phyloP scores from a whole-genome alignment of 2,113 vertebrate genomes.

The Gadus macrocephalus region DNA sequence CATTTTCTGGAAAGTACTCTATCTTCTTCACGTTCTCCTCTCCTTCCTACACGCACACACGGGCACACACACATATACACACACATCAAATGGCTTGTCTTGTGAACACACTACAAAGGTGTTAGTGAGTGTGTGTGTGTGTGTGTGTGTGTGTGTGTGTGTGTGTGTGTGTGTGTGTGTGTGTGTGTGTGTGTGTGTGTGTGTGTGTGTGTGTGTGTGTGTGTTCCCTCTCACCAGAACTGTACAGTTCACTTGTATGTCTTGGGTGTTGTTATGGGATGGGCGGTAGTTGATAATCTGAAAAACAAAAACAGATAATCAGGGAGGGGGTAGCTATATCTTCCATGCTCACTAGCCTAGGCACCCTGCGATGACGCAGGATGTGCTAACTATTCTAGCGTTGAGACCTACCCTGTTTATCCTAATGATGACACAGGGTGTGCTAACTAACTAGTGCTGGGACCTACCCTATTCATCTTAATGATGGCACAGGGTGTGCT shows the following conservation, averaged over 20 bases:
- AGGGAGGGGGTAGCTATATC: neutral
- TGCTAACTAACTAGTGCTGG: no score
- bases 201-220: neutral
- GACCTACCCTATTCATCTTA: neutral
- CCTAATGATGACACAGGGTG: neutral
- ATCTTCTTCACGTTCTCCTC: conserved; percentile 53
- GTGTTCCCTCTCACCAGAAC: conserved; percentile 69
- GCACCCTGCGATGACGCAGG: no score
- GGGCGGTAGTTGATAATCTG: conserved; percentile 84
- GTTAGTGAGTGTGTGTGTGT: no score
- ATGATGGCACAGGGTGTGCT: neutral
- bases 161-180: no score
- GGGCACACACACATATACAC: neutral
- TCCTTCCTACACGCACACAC: conserved; percentile 47
- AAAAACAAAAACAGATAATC: conserved; percentile 17
- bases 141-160: neutral
- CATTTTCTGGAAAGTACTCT: conserved; percentile 74
- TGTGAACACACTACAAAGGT: no score
- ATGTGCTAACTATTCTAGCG: neutral
- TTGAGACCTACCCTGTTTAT: neutral
- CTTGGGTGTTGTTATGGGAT: conserved; percentile 44
- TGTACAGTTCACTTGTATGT: conserved; percentile 77
- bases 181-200: no score
- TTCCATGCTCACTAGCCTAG: neutral
- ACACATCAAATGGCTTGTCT: no score